Evolutionary conservation across 64 coral and sea anemone genomes (phyloP), one percentile per base, ranked within the genome.

Genomic region (Astreopora myriophthalma): DNA sequence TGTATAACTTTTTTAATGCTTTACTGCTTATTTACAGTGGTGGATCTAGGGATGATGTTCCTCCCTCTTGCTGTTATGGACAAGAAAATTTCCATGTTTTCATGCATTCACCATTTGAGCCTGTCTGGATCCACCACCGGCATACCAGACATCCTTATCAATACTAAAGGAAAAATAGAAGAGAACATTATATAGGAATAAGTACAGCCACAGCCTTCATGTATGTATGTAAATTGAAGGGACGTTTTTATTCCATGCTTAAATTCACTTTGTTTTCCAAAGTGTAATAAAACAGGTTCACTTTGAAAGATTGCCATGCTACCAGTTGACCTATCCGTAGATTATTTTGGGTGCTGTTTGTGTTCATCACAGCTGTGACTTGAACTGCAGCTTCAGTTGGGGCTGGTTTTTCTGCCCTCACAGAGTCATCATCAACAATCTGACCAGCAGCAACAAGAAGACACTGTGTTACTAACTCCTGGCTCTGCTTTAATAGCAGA

Each of bases 251-350:
- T 19, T 73, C 20, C 16, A 36, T 11, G 12, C 70, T 73, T 73
- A 73, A 31, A 35, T 73, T 30, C 70, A 33, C 5, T 33, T 30
- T 73, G 70, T 30, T 36, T 73, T 33, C 35, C 26, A 73, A 37
- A 1, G 17, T 73, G 27, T 30, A 73, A 30, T 33, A 37, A 73
- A 33, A 73, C 70, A 73, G 70, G 70, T 33, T 73, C 27, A 9
- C 70, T 73, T 73, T 73, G 70, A 73, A 73, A 73, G 27, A 73
- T 73, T 37, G 70, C 70, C 70, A 73, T 73, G 32, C 34, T 38
- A 73, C 25, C 62, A 66, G 24, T 23, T 66, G 19, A 9, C 34
- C 70, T 38, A 73, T 73, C 32, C 19, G 34, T 30, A 73, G 35
- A 19, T 73, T 35, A 73, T 36, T 37, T 36, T 73, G 70, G 8